phyloP scores from a whole-genome alignment of 2,797 vertebrate genomes.

The Philypnodon macrostomus region DNA sequence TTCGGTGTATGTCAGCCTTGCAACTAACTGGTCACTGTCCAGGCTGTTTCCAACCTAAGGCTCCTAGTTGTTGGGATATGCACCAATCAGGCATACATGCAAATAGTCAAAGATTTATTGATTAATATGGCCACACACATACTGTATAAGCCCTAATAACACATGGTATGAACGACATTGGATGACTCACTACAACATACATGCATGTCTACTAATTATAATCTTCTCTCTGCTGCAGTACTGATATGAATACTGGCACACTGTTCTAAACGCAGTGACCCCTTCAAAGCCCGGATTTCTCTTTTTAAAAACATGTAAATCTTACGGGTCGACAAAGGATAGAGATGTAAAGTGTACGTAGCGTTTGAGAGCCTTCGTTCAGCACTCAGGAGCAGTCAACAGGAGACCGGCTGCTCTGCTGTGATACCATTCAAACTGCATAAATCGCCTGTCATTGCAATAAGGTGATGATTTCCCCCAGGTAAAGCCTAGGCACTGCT shows the following conservation, averaged over 20 bases:
- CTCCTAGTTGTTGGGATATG: too few relatives aligned
- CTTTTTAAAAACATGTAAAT: conserved; percentile 20
- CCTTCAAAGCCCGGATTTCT: conserved; percentile 3
- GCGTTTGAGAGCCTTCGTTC: conserved; percentile 12
- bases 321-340: conserved; percentile 14
- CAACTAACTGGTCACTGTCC: too few relatives aligned
- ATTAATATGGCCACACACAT: too few relatives aligned
- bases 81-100: too few relatives aligned
- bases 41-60: too few relatives aligned
- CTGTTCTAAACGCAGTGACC: conserved; percentile 11
- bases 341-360: conserved; percentile 19
- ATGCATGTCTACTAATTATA: conserved; percentile 4
- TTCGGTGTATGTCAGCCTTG: too few relatives aligned
- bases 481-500: conserved; percentile 61
- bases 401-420: conserved; percentile 58
- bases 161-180: too few relatives aligned
- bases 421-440: conserved; percentile 66
- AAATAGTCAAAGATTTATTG: too few relatives aligned
- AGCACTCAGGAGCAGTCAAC: conserved; percentile 46
- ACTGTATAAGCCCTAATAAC: too few relatives aligned
- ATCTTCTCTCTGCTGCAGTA: conserved; percentile 3
- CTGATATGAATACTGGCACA: conserved; percentile 1
- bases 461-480: conserved; percentile 66
- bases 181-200: conserved; percentile 4
- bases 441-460: conserved; percentile 59